Evolutionary conservation across 2,888 invertebrate genomes (phyloP).

Genomic region (Drosophila formosana): DNA sequence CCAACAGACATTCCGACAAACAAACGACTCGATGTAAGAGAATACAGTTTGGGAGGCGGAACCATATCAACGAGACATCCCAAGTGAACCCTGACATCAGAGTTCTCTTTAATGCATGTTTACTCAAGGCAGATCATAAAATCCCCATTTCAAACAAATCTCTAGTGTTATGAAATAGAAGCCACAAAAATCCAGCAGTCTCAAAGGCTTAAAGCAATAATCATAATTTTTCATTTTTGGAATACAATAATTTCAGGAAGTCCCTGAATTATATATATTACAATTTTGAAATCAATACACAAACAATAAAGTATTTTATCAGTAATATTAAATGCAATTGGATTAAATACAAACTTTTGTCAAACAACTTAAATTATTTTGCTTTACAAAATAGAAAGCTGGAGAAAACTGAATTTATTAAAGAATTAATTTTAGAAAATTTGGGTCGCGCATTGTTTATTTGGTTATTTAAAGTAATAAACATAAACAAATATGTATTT

Average conservation of each 20-base stretch:
- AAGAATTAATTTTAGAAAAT: not conserved
- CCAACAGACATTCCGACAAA: conserved; percentile 14
- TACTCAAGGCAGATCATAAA: not conserved
- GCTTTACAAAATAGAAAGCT: not conserved
- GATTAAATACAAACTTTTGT: not conserved
- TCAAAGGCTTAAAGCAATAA: not conserved
- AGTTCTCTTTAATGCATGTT: not conserved
- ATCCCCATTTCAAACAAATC: not conserved
- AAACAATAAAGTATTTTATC: too few relatives aligned
- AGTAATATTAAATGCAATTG: not conserved
- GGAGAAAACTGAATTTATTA: not conserved
- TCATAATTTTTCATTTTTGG: not conserved
- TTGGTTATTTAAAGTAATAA: not conserved
- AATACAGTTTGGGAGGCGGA: not conserved
- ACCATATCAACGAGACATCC: not conserved
- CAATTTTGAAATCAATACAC: too few relatives aligned
- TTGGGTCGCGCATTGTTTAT: not conserved
- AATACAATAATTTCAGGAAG: too few relatives aligned
- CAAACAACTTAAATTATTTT: not conserved
- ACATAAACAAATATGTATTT: not conserved
- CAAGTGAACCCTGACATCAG: not conserved
- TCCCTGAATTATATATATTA: too few relatives aligned
- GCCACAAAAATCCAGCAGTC: not conserved
- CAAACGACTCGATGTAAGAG: conserved; percentile 1
- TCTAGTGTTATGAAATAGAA: not conserved